Conservation (phyloP, 1,140 invertebrate species). For the Dendroctonus valens region DNA sequence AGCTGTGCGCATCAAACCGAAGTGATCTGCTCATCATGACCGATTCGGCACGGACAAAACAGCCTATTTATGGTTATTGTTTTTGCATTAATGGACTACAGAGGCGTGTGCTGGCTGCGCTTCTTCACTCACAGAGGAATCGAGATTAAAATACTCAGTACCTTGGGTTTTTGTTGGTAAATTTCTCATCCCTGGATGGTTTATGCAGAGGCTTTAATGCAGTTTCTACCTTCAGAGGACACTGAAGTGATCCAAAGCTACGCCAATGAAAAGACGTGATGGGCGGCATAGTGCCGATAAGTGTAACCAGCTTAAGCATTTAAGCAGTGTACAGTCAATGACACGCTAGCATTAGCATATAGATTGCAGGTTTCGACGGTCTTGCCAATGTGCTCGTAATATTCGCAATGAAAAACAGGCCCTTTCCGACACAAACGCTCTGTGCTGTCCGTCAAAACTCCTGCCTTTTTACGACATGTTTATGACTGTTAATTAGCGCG, state of each 20-base stretch:
- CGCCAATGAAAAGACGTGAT: conserved; percentile 5
- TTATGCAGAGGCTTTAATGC: no score
- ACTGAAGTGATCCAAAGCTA: no score
- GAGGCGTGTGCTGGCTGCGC: conserved; percentile 2
- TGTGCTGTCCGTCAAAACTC: conserved; percentile 26
- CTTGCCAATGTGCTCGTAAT: conserved; percentile 26
- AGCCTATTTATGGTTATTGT: conserved; percentile 28
- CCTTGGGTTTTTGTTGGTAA: no score
- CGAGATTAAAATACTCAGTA: no score
- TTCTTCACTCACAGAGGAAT: no score
- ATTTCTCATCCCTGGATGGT: no score
- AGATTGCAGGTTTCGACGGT: conserved; percentile 37
- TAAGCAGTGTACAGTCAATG: conserved; percentile 33
- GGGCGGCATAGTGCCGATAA: conserved; percentile 31
- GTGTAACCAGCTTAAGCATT: conserved; percentile 38
- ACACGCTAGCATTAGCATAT: conserved; percentile 39
- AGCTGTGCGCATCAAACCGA: conserved; percentile 21
- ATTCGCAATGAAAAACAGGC: conserved; percentile 18
- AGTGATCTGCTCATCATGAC: conserved; percentile 30
- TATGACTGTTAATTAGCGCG: conserved; percentile 41
- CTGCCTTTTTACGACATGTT: conserved; percentile 32
- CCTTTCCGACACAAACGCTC: conserved; percentile 15
- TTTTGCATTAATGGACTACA: conserved; percentile 20
- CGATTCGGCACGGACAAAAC: conserved; percentile 30
- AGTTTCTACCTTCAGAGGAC: no score